Base-by-base conservation (phyloP, 1,140 invertebrate genomes). In the Aphis gossypii region DNA sequence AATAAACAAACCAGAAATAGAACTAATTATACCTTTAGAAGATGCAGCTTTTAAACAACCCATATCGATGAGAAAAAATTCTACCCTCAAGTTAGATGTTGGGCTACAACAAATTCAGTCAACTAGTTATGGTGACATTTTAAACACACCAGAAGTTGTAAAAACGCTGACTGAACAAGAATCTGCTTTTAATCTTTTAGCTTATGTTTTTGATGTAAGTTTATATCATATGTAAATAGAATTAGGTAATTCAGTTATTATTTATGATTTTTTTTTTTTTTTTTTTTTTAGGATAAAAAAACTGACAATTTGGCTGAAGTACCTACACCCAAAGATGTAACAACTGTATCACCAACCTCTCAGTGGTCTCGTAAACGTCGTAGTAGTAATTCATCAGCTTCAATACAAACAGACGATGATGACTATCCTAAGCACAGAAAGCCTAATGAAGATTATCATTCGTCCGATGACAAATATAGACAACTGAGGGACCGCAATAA, bases 401-500 rank as follows among this genome's bases (percentile, higher is more conserved):
- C 92, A 30, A 44, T 93, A 51, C 92, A 86, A 56, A 93, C 92
- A 21, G 92, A 93, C 30, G 92, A 93, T 86, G 92, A 93, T 86
- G 92, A 93, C 11, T 93, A 93, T 93, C 48, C 92, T 18, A 93
- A 93, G 46, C 92, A 93, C 21, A 93, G 48, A 38, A 83, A 83
- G 30, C 92, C 46, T 8, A 93, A 93, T 93, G 92, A 86, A 56
- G 92, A 93, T 56, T 90, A 90, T 4, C 76, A 93, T 84, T 93
- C 92, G 0, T 93, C 94, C 38, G 54, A 93, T n/a, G 94, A 94
- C 23, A 96, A 95, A 94, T 97, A 97, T 94, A 95, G 96, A 41
- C 96, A 97, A 94, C 95, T 97, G 30, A 95, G 97, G 30, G 96
- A 97, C 94, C 97, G 97, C 94, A 97, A 97, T 95, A 97, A 97